These are phyloP conservation scores for Ictalurus punctatus DNA, from an alignment of 2,113 vertebrate genomes.

Conservation along the genomic window DNA sequence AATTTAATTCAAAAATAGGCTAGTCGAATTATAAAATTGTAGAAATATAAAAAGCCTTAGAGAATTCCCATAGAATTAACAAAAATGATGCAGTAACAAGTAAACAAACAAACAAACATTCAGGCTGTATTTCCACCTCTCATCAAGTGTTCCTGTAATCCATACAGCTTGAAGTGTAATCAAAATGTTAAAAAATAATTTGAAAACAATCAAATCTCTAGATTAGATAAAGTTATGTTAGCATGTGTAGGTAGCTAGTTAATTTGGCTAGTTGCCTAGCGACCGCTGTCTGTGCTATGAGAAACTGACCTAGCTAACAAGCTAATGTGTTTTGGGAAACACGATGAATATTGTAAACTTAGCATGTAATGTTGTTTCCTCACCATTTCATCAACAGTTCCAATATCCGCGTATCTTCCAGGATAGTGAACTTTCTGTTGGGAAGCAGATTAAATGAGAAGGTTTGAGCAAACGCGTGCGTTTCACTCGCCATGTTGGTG, in stretches of 20 bases:
- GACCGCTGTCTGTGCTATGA: background rate
- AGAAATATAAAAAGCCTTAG: too few species aligned
- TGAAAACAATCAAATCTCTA: background rate
- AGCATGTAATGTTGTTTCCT: background rate
- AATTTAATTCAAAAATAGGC: too few species aligned
- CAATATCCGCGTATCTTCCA: constrained; percentile 25
- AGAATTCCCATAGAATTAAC: too few species aligned
- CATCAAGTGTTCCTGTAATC: too few species aligned
- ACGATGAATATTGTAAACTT: background rate
- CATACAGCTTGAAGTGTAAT: background rate
- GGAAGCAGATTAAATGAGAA: constrained; percentile 48
- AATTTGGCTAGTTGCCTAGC: background rate
- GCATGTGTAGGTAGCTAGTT: background rate
- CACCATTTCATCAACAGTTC: constrained; percentile 54
- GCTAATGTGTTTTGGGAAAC: background rate
- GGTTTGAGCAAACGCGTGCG: constrained; percentile 28
- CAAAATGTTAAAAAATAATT: background rate
- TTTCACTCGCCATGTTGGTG: constrained; percentile 45
- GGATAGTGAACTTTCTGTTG: constrained; percentile 36
- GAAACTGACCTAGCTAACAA: background rate
- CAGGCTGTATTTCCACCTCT: too few species aligned
- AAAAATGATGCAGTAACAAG: too few species aligned
- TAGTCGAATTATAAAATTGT: too few species aligned
- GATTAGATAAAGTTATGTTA: background rate
- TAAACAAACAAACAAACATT: too few species aligned